Percentiles rank a stretch among this genome's conserved stretches.
Evolutionary conservation across 2,113 vertebrate genomes (phyloP).

Genomic region (Trichomycterus rosablanca): DNA sequence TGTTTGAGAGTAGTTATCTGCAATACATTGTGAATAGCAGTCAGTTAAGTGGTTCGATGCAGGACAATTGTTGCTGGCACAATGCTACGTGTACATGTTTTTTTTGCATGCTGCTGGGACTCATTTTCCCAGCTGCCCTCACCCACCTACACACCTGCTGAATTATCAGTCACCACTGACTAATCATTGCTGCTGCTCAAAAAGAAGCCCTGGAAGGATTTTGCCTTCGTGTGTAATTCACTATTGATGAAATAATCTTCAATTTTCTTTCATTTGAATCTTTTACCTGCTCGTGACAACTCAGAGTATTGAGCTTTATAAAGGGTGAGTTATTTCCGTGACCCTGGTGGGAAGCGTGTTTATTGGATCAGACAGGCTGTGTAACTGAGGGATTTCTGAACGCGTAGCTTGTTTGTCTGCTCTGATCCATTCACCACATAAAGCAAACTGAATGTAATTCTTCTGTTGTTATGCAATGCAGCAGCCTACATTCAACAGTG

Average conservation of each 20-base stretch:
- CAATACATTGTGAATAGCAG: no score
- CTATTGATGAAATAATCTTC: no score
- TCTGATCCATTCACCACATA: slow-evolving; percentile 20
- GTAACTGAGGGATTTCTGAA: slow-evolving; percentile 18
- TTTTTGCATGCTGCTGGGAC: slow-evolving; percentile 9
- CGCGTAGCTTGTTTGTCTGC: slow-evolving; percentile 26
- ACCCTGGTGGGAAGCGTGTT: slow-evolving; percentile 35
- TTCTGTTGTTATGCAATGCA: slow-evolving; percentile 29
- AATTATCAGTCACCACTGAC: slow-evolving; percentile 11
- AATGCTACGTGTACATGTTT: slow-evolving; percentile 2
- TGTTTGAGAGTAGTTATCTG: background rate
- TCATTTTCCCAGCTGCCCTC: slow-evolving; percentile 20
- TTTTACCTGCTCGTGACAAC: slow-evolving; percentile 8
- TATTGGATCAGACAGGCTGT: slow-evolving; percentile 33
- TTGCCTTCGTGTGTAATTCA: background rate
- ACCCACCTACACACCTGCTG: slow-evolving; percentile 17
- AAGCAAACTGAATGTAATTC: slow-evolving; percentile 29
- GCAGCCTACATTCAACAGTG: no score
- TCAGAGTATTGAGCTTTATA: background rate
- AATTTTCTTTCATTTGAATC: slow-evolving; percentile 5
- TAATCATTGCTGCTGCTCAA: no score
- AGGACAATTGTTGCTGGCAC: slow-evolving; percentile 6
- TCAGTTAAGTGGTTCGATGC: slow-evolving; percentile 8
- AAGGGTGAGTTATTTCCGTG: slow-evolving; percentile 20
- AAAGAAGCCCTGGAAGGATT: no score